Evolutionary conservation across 2,113 vertebrate species (phyloP).

Genomic region (Eudorcas thomsonii): DNA sequence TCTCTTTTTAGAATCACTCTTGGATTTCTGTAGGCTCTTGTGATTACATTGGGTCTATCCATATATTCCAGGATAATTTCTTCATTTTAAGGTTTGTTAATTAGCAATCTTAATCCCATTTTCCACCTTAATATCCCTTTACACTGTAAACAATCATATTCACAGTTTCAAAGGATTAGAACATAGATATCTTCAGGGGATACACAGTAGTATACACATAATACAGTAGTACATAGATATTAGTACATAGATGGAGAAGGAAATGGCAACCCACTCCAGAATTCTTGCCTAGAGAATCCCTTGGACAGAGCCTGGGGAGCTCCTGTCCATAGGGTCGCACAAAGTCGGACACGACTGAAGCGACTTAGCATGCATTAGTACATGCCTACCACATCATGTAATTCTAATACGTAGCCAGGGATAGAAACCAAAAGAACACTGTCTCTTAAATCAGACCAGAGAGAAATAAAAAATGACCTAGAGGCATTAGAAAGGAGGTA

Average conservation of each 20-base stretch:
- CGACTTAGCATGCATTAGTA: neutral
- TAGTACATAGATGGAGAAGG: neutral
- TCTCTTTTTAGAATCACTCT: neutral
- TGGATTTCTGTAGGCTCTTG: neutral
- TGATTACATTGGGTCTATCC: neutral
- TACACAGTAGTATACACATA: neutral
- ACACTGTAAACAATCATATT: neutral
- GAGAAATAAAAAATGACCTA: neutral
- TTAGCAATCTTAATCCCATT: neutral
- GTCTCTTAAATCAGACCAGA: neutral
- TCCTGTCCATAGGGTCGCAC: neutral
- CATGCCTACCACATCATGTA: fast-evolving
- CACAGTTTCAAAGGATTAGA: neutral
- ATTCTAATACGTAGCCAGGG: neutral
- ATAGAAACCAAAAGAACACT: neutral
- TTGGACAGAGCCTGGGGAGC: too few relatives aligned
- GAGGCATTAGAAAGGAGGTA: neutral
- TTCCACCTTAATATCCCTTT: neutral
- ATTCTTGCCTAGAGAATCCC: too few relatives aligned
- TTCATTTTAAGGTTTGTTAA: neutral
- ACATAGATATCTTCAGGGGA: neutral
- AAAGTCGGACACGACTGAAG: neutral
- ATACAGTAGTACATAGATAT: neutral
- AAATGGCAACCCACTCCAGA: too few relatives aligned
- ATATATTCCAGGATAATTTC: neutral